Evolutionary conservation across 2,888 invertebrate genomes (phyloP).

Genomic region (Anodontia alba): DNA sequence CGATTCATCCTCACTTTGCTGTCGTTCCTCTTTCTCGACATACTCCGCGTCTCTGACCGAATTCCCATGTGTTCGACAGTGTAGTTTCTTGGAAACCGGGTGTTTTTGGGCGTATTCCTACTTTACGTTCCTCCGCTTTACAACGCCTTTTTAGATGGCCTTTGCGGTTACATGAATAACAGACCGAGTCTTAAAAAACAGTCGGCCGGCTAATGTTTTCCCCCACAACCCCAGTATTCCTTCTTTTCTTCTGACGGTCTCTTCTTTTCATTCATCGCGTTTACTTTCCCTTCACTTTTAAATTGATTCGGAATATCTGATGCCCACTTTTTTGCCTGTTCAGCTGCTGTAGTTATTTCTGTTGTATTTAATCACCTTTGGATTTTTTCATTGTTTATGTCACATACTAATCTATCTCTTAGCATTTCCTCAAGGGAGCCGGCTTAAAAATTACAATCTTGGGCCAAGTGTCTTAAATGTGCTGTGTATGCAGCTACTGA

Average conservation of each 20-base stretch:
- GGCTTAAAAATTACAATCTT: slow-evolving; percentile 30
- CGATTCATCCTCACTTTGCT: neutral
- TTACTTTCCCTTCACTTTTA: neutral
- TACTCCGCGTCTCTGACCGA: neutral
- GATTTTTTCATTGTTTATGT: slow-evolving; percentile 46
- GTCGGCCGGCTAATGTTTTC: neutral
- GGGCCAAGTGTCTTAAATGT: neutral
- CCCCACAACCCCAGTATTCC: neutral
- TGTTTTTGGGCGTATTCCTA: neutral
- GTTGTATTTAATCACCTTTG: slow-evolving; percentile 42
- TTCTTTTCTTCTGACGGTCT: neutral
- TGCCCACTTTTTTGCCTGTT: slow-evolving; percentile 38
- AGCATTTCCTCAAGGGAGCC: slow-evolving; percentile 17
- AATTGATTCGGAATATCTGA: neutral
- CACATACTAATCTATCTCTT: slow-evolving; percentile 49
- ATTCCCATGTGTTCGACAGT: neutral
- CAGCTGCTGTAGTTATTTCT: slow-evolving; percentile 37
- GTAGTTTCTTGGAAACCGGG: neutral
- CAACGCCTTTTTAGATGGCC: slow-evolving; percentile 18
- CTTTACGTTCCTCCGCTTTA: neutral
- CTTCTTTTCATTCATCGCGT: neutral
- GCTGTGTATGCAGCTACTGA: too few species aligned
- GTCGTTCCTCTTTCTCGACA: neutral
- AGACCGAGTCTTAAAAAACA: neutral
- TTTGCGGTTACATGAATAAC: neutral